phyloP scores from a whole-genome alignment of 2,888 invertebrate species.

The Nudaria mundana region DNA sequence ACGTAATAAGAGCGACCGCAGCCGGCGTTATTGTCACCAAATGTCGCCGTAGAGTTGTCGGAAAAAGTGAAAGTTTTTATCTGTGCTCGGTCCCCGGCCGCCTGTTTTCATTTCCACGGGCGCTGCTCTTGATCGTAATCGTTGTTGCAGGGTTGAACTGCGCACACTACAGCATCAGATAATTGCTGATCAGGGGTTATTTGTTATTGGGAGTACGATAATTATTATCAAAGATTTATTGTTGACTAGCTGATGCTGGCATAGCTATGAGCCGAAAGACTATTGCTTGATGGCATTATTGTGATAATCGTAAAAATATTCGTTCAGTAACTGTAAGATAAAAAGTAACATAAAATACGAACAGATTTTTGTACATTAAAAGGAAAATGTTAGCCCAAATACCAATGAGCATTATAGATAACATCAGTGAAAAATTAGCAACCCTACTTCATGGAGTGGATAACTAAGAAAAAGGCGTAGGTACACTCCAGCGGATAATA shows the following conservation, averaged over 20 bases:
- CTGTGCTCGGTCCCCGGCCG: conserved; percentile 62
- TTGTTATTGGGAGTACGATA: conserved; percentile 18
- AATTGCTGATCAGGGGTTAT: conserved; percentile 48
- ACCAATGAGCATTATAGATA: too few species aligned
- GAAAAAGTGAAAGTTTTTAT: conserved; percentile 79
- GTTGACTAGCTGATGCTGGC: too few species aligned
- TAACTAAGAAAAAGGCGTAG: conserved; percentile 62
- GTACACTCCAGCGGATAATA: conserved; percentile 56
- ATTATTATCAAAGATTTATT: too few species aligned
- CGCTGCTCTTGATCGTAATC: conserved; percentile 69
- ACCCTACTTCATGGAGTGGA: conserved; percentile 46
- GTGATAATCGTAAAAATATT: background rate
- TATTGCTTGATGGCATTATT: too few species aligned
- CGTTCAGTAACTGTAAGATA: background rate
- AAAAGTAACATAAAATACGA: too few species aligned
- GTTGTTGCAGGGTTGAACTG: conserved; percentile 50
- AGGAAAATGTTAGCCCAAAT: conserved; percentile 3
- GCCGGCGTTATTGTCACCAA: conserved; percentile 63
- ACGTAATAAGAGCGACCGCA: conserved; percentile 63
- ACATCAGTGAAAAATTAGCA: conserved; percentile 38
- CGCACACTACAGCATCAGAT: conserved; percentile 40
- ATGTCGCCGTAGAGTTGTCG: conserved; percentile 66
- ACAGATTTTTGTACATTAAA: background rate
- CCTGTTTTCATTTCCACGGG: conserved; percentile 71
- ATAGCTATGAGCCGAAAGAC: too few species aligned